phyloP scores from a whole-genome alignment of 2,113 vertebrate genomes.

The Lepus americanus region DNA sequence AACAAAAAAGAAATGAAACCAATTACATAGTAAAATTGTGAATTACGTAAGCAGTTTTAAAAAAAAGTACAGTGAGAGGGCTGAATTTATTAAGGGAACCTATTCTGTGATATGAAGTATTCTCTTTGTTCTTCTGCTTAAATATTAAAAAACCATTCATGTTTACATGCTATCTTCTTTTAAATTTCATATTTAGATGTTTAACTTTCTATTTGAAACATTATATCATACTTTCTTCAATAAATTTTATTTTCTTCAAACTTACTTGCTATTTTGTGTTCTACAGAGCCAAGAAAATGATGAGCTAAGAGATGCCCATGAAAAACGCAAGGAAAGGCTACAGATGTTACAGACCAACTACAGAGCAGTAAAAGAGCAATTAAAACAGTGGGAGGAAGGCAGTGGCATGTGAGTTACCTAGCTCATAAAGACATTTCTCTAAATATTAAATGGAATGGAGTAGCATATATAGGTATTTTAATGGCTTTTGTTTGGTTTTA shows the following conservation, averaged over 20 bases:
- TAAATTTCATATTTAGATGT: conserved; percentile 36
- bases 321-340: conserved; percentile 90
- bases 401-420: conserved; percentile 91
- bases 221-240: conserved; percentile 53
- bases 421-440: conserved; percentile 85
- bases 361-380: conserved; percentile 92
- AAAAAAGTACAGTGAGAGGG: neutral
- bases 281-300: conserved; percentile 91
- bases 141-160: conserved; percentile 51
- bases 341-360: conserved; percentile 94
- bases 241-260: conserved; percentile 70
- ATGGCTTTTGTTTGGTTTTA: conserved; percentile 80
- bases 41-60: conserved; percentile 32
- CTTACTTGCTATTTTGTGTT: conserved; percentile 83
- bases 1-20: neutral
- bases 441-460: conserved; percentile 80
- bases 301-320: conserved; percentile 92
- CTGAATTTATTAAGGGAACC: conserved; percentile 37
- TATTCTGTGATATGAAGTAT: neutral
- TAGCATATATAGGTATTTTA: conserved; percentile 75
- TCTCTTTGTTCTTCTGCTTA: conserved; percentile 40
- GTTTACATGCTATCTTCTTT: neutral
- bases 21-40: conserved; percentile 55
- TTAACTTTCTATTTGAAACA: conserved; percentile 36
- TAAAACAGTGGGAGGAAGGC: conserved; percentile 91